phyloP scores from a whole-genome alignment of 2,888 invertebrate species.

The Tortrix viridana region DNA sequence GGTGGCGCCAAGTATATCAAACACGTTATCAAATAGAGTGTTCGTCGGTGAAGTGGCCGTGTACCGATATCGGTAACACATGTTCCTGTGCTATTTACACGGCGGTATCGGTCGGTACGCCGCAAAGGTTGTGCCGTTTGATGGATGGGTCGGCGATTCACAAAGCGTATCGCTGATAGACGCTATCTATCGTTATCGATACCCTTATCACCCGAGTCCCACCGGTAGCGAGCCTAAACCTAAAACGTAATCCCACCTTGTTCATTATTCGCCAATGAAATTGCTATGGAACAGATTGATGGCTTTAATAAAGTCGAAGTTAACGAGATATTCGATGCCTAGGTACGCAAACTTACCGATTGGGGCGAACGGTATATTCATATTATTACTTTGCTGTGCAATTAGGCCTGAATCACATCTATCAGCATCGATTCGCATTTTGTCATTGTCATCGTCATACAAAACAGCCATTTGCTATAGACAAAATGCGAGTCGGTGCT shows the following conservation, averaged over 20 bases:
- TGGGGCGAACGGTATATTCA: constrained; percentile 25
- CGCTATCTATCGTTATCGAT: constrained; percentile 65
- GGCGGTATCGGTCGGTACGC: constrained; percentile 65
- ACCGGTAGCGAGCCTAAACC: constrained; percentile 57
- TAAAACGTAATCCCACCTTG: constrained; percentile 69
- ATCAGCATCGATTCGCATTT: too few species aligned
- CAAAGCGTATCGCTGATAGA: constrained; percentile 78
- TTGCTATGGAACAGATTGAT: constrained; percentile 62
- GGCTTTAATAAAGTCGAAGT: constrained; percentile 58
- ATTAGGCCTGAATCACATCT: too few species aligned
- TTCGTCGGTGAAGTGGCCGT: constrained; percentile 71
- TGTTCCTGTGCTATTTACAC: constrained; percentile 74
- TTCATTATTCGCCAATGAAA: constrained; percentile 74
- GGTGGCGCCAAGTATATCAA: constrained; percentile 39
- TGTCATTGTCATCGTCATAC: too few species aligned
- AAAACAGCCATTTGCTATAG: too few species aligned
- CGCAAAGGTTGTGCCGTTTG: constrained; percentile 72
- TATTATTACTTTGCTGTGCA: background rate
- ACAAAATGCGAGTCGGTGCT: too few species aligned
- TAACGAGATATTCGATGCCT: constrained; percentile 36
- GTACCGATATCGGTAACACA: constrained; percentile 74
- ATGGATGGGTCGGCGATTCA: constrained; percentile 80
- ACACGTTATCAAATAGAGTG: constrained; percentile 70
- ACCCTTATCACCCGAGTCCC: constrained; percentile 46
- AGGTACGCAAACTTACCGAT: constrained; percentile 41